Percentiles rank a stretch among this genome's conserved stretches.
Evolutionary conservation across 2,888 invertebrate genomes (phyloP).

Genomic region (Creontiades dilutus): DNA sequence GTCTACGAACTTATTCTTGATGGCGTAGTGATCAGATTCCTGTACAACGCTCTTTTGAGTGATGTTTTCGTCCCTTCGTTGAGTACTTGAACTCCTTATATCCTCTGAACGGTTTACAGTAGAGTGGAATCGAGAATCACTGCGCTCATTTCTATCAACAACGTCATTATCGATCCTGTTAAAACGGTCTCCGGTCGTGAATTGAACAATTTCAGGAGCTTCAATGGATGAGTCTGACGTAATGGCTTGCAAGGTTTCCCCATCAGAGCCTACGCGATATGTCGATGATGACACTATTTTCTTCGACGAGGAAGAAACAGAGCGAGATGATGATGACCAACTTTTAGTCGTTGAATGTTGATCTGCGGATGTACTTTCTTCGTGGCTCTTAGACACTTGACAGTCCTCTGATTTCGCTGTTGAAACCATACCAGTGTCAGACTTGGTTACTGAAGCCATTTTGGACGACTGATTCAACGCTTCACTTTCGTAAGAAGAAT

Average conservation of each 20-base stretch:
- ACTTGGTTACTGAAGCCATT: slow-evolving; percentile 73
- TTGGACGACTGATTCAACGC: slow-evolving; percentile 71
- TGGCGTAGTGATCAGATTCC: not conserved
- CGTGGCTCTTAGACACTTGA: slow-evolving; percentile 71
- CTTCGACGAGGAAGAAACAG: slow-evolving; percentile 71
- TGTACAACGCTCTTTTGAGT: not conserved
- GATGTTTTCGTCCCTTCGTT: not conserved
- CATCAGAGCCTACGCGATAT: slow-evolving; percentile 58
- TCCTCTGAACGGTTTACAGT: slow-evolving; percentile 30
- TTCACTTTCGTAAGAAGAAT: slow-evolving; percentile 72
- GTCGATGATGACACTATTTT: slow-evolving; percentile 71
- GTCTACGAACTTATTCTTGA: not conserved
- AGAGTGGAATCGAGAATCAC: not conserved
- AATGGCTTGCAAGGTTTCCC: slow-evolving; percentile 70
- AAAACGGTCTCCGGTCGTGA: not conserved
- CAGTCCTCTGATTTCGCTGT: slow-evolving; percentile 64
- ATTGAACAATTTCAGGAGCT: not conserved
- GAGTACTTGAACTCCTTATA: not conserved
- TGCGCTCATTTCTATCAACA: not conserved
- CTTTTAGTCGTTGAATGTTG: slow-evolving; percentile 70
- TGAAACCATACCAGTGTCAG: slow-evolving; percentile 71
- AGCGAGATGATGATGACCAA: slow-evolving; percentile 73
- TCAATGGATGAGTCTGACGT: slow-evolving; percentile 62
- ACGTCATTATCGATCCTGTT: not conserved
- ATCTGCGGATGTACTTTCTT: slow-evolving; percentile 72